These are phyloP conservation scores for Ispidina picta DNA, from an alignment of 2,797 vertebrate species.

Conservation along the genomic window DNA sequence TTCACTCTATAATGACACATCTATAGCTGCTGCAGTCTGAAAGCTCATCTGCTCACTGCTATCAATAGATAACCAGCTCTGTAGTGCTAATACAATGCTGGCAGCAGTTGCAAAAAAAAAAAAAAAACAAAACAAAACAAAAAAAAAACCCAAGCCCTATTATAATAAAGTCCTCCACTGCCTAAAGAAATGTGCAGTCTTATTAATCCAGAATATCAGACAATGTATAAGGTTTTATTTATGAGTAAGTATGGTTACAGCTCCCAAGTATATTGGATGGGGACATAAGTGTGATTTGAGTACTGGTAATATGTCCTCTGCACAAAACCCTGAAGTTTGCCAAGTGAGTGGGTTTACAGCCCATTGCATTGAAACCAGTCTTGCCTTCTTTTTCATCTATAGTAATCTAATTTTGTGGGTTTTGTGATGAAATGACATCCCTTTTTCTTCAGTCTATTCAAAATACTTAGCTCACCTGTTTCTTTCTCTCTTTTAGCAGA, in stretches of 20 bases:
- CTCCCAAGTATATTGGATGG: not conserved
- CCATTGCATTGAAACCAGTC: not conserved
- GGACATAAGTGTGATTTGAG: not conserved
- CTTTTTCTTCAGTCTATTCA: not conserved
- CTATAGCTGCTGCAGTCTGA: not conserved
- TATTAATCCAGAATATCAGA: not conserved
- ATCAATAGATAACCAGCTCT: not conserved
- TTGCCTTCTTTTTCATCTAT: not conserved
- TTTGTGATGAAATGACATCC: not conserved
- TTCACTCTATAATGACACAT: not conserved
- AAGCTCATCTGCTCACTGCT: slow-evolving; percentile 26
- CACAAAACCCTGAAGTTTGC: not conserved
- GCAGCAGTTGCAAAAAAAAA: not conserved
- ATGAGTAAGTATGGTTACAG: not conserved
- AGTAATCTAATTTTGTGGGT: not conserved
- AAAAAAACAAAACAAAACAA: not conserved
- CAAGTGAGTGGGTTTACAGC: not conserved
- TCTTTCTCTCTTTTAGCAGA: not conserved
- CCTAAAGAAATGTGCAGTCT: not conserved
- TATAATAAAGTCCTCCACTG: not conserved
- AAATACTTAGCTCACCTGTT: not conserved
- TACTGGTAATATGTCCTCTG: not conserved
- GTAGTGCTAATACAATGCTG: not conserved
- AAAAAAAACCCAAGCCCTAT: not conserved
- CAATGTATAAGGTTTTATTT: not conserved